Base-by-base conservation (phyloP, 2,797 vertebrate genomes). In the Okamejei kenojei region DNA sequence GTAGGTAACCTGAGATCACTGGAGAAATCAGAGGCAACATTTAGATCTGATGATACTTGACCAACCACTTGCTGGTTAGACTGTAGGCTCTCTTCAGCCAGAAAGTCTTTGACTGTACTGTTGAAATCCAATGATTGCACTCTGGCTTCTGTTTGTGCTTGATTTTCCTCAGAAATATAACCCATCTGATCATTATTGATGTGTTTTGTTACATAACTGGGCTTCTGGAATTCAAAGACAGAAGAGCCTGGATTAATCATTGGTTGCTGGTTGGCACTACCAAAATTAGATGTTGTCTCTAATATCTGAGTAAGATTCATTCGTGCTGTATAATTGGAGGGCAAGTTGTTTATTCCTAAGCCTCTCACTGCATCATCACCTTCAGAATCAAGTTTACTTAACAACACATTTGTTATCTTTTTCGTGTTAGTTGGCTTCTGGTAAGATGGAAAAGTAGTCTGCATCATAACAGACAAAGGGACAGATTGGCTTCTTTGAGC, bases 271-370 rank as follows among this genome's bases (percentile, higher is more conserved):
- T 96, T 97, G 96, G 97, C 97, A 95, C 96, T 95, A 94, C 97
- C 95, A 94, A 97, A 97, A 95, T 95, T 94, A 0, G 97, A 93
- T 38, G 98, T 97, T 23, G 98, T 98, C 96, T 99, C 98, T 23
- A 99, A 96, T 95, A 99, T 98, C 95, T 99, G 99, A 76, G 98
- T 98, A 95, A 99, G 99, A 96, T 99, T 99, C 98, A 99, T 98
- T 93, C 99, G 97, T 93, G 99, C 99, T 21, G 97, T 98, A 94
- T 99, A 99, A 96, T 97, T 97, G 93, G 98, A 97, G 93, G 98
- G 97, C 95, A 98, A 94, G 95, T 98, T 97, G 95, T 98, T 99
- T 93, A 98, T 96, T 94, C 98, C 98, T 94, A 99, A 95, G 94
- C 98, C 98, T 93, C 98, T 97, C 93, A 98, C 95, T 1, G 96